phyloP scores from a whole-genome alignment of 2,888 invertebrate genomes.

The Drosophila multiciliata region DNA sequence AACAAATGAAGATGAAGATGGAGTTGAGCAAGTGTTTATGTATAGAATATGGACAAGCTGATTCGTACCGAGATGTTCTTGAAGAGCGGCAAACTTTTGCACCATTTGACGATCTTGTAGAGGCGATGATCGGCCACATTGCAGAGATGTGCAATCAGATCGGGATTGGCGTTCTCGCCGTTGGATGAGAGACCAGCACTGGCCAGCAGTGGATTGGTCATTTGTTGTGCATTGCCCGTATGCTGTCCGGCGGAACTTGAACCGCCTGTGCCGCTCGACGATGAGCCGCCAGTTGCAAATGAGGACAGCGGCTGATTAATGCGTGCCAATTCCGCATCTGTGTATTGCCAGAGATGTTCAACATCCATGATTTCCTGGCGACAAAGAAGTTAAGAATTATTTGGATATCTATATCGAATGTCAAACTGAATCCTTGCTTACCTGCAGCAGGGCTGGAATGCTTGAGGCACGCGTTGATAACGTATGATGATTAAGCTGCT shows the following conservation, averaged over 20 bases:
- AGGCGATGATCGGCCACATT: slow-evolving; percentile 97
- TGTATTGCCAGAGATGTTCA: slow-evolving; percentile 97
- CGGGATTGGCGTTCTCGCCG: slow-evolving; percentile 90
- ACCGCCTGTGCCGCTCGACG: slow-evolving; percentile 40
- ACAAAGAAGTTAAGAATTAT: background rate
- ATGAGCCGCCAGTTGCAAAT: slow-evolving; percentile 72
- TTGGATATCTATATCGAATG: background rate
- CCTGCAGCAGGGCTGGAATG: slow-evolving; percentile 90
- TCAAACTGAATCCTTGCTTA: slow-evolving; percentile 74
- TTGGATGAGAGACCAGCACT: slow-evolving; percentile 85
- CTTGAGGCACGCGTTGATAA: slow-evolving; percentile 50
- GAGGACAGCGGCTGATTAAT: slow-evolving; percentile 86
- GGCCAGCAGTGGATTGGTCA: slow-evolving; percentile 87
- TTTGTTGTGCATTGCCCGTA: slow-evolving; percentile 82
- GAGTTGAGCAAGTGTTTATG: background rate
- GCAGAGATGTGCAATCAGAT: slow-evolving; percentile 95
- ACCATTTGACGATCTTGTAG: slow-evolving; percentile 99
- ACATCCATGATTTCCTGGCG: slow-evolving; percentile 97
- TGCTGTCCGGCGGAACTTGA: slow-evolving; percentile 64
- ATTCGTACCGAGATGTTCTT: slow-evolving; percentile 95
- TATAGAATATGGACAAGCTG: background rate
- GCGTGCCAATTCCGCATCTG: slow-evolving; percentile 91
- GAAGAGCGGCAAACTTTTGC: slow-evolving; percentile 97
- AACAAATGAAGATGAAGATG: slow-evolving; percentile 45
- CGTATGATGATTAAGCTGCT: slow-evolving; percentile 52